Base-by-base conservation (phyloP, 1,140 invertebrate genomes). In the Himalopsyche phryganea region DNA sequence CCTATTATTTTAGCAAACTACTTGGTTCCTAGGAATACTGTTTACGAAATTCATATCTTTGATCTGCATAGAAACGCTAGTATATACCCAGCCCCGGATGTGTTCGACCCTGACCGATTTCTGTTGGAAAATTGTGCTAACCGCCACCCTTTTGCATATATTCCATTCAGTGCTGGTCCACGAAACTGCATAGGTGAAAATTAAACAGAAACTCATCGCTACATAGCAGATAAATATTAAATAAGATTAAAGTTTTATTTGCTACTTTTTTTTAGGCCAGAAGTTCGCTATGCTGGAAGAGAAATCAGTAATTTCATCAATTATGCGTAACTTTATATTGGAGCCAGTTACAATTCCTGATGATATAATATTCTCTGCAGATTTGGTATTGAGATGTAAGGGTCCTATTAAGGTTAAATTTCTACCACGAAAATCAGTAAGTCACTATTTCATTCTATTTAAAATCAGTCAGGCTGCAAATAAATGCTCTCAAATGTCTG, bases 51-150 rank as follows among this genome's bases (percentile, higher is more conserved):
- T 2, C 64, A 75, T 11, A 72, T 81, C 10, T 79, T 78, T 46
- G 76, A 81, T 44, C 67, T 92, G 19, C 91, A 94, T 69, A 78
- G 85, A 44, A 80, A 88, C 66, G 73, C 80, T 1, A 72, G 83
- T 15, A 67, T 82, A 18, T 93, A 83, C 68, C 79, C 82, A 18
- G 80, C 92, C 49, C 89, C 91, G 1, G 80, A 86, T 28, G 72
- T 75, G 42, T 93, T 90, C 68, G 81, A 91, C 70, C 90, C 91
- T 0, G 87, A 92, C 51, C 77, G 89, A 65, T 93, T 92, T 73
- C 68, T 83, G 15, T 80, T 83, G 10, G 78, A 82, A 58, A 83
- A 85, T 65, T 71, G 73, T 20, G 69, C 70, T 28, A 76, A 80
- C 28, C 73, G 84, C 50, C 79, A 86, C 68, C 82, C 84, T 0